Conservation (phyloP, 2,113 vertebrate species). For the Anser brachyrhynchus region DNA sequence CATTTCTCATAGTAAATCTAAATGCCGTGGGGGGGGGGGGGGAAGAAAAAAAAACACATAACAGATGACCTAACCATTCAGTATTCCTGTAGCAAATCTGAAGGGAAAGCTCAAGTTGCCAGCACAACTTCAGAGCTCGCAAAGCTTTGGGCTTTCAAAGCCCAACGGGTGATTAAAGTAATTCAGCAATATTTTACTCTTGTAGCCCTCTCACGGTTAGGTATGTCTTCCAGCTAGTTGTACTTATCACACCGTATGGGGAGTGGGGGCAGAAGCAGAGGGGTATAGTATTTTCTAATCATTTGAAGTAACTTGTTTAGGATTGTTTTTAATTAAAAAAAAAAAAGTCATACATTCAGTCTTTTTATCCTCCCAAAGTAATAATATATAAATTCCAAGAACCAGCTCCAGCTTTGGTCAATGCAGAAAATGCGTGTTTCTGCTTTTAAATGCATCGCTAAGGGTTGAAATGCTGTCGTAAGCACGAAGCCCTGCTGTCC, state of each 20-base stretch:
- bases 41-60: neutral
- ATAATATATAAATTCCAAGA: neutral
- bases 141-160: neutral
- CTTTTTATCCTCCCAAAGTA: neutral
- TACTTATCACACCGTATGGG: neutral
- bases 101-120: neutral
- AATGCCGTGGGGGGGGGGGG: neutral
- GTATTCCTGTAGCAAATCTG: slow-evolving; percentile 2
- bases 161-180: neutral
- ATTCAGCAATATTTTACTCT: neutral
- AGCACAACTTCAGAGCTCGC: neutral
- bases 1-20: slow-evolving; percentile 25
- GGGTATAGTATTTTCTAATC: neutral
- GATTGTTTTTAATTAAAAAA: neutral
- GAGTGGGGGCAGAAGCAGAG: neutral
- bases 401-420: neutral
- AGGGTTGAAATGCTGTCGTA: neutral
- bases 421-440: neutral
- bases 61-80: neutral
- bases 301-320: neutral
- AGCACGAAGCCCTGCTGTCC: neutral
- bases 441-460: neutral
- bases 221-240: neutral
- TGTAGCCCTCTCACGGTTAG: neutral
- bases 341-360: neutral